Evolutionary conservation across 2,797 vertebrate genomes (phyloP).

Genomic region (Rhinatrema bivittatum): DNA sequence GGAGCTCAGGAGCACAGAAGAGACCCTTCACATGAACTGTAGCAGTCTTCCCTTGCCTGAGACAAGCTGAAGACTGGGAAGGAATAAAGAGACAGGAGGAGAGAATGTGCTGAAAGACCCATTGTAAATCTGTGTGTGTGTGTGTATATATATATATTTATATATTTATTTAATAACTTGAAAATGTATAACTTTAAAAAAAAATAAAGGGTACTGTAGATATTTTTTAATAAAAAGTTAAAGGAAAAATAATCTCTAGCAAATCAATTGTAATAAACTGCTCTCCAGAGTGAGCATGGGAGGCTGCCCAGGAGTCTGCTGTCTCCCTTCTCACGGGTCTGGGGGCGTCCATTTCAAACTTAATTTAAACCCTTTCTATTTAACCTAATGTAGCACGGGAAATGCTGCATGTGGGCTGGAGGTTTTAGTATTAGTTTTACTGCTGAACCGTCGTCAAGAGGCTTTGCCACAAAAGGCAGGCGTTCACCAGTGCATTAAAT

Average conservation of each 20-base stretch:
- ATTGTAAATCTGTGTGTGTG: no score
- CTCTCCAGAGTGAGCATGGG: conserved; percentile 8
- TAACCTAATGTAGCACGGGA: conserved; percentile 17
- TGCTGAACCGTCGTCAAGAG: neutral
- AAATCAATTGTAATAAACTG: neutral
- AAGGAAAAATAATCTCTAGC: conserved; percentile 8
- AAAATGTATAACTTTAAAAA: no score
- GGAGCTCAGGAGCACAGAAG: neutral
- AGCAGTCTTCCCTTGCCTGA: no score
- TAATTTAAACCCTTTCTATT: conserved; percentile 30
- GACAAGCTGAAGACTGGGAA: no score
- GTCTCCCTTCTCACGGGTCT: neutral
- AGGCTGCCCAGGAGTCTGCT: conserved; percentile 13
- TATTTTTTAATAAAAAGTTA: no score
- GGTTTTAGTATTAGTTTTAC: neutral
- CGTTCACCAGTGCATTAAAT: no score
- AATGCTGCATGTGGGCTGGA: neutral
- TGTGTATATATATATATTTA: no score
- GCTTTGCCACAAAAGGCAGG: accelerated
- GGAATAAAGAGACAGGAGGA: no score
- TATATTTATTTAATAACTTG: no score
- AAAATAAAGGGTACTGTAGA: no score
- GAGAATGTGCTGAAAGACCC: no score
- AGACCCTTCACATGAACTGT: no score
- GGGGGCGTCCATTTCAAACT: conserved; percentile 5